A percentile compares a stretch with the other conserved stretches of the same genome.
Conservation (phyloP, 2,797 vertebrate genomes). For the Garrulus glandarius region DNA sequence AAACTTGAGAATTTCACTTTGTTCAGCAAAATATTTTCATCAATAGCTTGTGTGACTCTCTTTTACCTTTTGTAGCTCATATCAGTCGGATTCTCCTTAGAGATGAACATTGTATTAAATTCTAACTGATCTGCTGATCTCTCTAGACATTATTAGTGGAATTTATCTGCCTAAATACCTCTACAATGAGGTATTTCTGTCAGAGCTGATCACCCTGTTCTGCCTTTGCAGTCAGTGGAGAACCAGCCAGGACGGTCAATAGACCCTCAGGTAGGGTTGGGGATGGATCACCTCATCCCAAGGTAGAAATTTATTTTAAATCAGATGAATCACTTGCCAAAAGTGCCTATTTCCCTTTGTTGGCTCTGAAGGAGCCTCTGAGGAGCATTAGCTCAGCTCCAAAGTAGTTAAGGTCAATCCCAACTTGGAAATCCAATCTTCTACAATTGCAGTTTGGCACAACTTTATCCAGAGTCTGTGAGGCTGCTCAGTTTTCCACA, state of each 20-base stretch:
- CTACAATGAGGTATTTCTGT: neutral
- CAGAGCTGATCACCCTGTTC: neutral
- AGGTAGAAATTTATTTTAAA: neutral
- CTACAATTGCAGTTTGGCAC: neutral
- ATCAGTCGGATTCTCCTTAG: neutral
- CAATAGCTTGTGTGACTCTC: neutral
- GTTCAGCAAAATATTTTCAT: neutral
- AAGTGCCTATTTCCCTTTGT: neutral
- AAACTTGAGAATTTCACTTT: neutral
- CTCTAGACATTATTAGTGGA: neutral
- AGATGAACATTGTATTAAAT: neutral
- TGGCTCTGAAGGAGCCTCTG: neutral
- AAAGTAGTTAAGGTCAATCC: neutral
- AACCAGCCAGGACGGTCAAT: rapidly evolving
- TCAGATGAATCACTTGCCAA: neutral
- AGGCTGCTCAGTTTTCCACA: neutral
- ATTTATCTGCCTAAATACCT: neutral
- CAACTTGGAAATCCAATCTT: neutral
- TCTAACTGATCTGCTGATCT: neutral
- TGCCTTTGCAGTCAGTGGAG: neutral
- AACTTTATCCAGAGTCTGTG: neutral
- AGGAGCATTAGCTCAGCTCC: neutral
- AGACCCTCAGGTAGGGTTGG: neutral
- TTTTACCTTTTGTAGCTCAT: neutral
- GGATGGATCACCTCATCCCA: neutral